Base-by-base conservation (phyloP, 2,113 vertebrate species). In the Diphyllodes magnificus region DNA sequence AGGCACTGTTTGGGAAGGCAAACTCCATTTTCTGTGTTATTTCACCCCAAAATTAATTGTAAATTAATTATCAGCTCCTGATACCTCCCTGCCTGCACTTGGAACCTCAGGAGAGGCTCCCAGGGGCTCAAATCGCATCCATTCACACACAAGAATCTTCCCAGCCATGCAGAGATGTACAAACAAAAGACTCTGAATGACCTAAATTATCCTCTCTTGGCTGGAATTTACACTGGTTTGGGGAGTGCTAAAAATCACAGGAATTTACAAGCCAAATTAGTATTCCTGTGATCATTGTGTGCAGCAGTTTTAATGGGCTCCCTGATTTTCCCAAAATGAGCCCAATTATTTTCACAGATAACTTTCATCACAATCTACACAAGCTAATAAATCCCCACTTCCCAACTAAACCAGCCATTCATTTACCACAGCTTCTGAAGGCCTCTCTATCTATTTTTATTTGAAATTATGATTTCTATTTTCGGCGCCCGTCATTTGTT, bases 341-440 rank as follows among this genome's bases (percentile, higher is more conserved):
- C 54, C 39, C 86, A 96, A 92, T 97, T 96, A 96, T 94, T 96
- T 94, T 45, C 85, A 53, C 88, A 69, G 42, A n/a, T 91, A 89
- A 51, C 61, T 78, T 81, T 70, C 73, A 77, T 83, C 75, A 75
- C 60, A 33, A 90, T 92, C 86, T 60, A 86, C 63, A 47, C 65
- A 33, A 89, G 51, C 47, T 93, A 82, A 95, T 92, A 95, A 96
- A 93, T 90, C 73, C 61, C 83, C 51, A 3, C 45, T 78, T 94
- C 63, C 78, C 89, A 72, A n/a, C 14, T 21, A 66, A 85, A 63
- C 31, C 59, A 50, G n/a, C 40, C 77, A 51, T 75, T 84, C 89
- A 66, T 83, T 79, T 83, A 64, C 21, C 50, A 24, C 42, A 7
- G 47, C 56, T 72, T 84, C 87, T 89, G 56, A 85, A 95, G 54